Conservation (phyloP, 2,113 vertebrate species). For the Oophaga pumilio region DNA sequence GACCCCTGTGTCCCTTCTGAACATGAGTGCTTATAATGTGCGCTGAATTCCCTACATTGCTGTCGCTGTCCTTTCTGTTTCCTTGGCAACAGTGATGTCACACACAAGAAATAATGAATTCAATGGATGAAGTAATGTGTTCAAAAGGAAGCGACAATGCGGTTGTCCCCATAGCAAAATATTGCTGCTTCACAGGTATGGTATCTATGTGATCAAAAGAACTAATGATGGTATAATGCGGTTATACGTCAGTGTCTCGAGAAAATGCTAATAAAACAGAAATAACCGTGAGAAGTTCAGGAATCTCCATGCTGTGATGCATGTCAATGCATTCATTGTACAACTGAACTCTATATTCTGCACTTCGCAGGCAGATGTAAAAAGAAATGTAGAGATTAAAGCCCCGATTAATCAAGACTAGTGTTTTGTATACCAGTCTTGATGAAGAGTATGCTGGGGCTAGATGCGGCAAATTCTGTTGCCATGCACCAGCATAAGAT, state of each 20-base stretch:
- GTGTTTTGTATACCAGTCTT: too few species aligned
- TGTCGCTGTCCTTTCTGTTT: conserved; percentile 28
- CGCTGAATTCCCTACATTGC: background rate
- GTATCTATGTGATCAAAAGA: background rate
- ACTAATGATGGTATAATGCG: background rate
- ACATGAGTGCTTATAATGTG: background rate
- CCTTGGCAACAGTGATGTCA: conserved; percentile 43
- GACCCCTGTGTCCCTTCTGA: conserved; percentile 1
- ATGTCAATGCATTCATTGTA: background rate
- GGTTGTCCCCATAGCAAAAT: conserved; percentile 3
- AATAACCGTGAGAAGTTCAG: background rate
- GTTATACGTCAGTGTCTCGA: background rate
- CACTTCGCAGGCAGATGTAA: too few species aligned
- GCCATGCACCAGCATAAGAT: too few species aligned
- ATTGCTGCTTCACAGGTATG: background rate
- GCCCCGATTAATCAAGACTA: too few species aligned
- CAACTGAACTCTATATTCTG: background rate
- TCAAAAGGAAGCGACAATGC: conserved; percentile 1
- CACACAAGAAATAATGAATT: conserved; percentile 27
- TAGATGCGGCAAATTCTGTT: too few species aligned
- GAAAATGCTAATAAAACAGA: background rate
- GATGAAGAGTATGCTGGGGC: too few species aligned
- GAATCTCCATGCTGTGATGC: background rate
- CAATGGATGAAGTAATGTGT: conserved; percentile 18
- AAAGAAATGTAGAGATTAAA: background rate